Conservation (phyloP, 2,888 invertebrate species). For the Acrocyrtus sp. region DNA sequence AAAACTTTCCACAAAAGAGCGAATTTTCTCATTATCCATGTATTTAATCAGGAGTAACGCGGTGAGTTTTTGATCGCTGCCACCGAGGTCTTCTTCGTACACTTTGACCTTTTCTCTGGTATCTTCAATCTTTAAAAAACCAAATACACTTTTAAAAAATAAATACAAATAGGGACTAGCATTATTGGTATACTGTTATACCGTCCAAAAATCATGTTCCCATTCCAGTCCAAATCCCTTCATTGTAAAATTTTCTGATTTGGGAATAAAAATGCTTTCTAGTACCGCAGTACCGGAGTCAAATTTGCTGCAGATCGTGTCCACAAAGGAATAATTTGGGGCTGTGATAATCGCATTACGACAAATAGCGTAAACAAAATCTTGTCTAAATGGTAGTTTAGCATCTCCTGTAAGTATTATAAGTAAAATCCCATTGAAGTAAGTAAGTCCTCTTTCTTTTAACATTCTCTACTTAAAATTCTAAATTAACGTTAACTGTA, state of each 20-base stretch:
- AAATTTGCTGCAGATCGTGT: not conserved
- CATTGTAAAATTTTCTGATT: slow-evolving; percentile 15
- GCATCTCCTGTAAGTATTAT: slow-evolving; percentile 29
- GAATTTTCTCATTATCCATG: not conserved
- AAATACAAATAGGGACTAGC: not conserved
- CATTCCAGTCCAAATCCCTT: slow-evolving; percentile 15
- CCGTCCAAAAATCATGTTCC: not conserved
- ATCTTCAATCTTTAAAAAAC: not conserved
- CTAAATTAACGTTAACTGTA: too few relatives aligned
- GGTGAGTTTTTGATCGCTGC: not conserved
- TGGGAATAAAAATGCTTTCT: slow-evolving; percentile 33
- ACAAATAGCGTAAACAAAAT: slow-evolving; percentile 15
- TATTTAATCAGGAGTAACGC: slow-evolving; percentile 9
- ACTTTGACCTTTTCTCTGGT: slow-evolving; percentile 7
- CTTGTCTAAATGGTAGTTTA: slow-evolving; percentile 24
- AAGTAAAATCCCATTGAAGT: not conserved
- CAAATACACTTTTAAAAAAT: not conserved
- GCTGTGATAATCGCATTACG: slow-evolving; percentile 6
- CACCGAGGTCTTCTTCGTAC: slow-evolving; percentile 17
- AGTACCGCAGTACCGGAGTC: not conserved
- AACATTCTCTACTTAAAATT: too few relatives aligned
- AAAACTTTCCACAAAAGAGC: not conserved
- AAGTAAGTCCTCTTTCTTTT: slow-evolving; percentile 18
- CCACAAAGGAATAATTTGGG: slow-evolving; percentile 10
- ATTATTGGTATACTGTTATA: slow-evolving; percentile 6